A percentile compares a stretch with the other conserved stretches of the same genome.
phyloP scores from a whole-genome alignment of 2,113 vertebrate species.

The Excalfactoria chinensis region DNA sequence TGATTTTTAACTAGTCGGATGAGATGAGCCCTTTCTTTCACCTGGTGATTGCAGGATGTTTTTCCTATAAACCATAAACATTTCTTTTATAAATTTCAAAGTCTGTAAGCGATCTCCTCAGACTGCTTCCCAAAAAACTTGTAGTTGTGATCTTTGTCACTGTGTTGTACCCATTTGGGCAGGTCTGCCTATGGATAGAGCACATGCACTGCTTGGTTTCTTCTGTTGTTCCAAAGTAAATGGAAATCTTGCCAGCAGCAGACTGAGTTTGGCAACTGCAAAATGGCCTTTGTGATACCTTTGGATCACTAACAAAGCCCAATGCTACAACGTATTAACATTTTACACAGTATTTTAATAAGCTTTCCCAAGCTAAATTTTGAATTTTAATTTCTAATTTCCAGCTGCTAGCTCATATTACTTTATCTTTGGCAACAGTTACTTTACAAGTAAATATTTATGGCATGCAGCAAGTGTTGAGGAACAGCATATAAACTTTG shows the following conservation, averaged over 20 bases:
- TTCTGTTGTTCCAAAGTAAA: not conserved
- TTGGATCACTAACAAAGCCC: conserved; percentile 33
- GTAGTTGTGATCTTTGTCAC: not conserved
- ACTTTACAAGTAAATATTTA: conserved; percentile 24
- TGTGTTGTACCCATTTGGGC: not conserved
- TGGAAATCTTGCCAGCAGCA: not conserved
- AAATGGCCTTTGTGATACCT: not conserved
- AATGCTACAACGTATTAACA: not conserved
- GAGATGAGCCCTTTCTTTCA: not conserved
- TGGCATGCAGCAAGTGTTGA: conserved; percentile 22
- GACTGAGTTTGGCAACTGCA: not conserved
- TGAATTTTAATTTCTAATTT: conserved; percentile 16
- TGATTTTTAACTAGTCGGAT: conserved; percentile 1
- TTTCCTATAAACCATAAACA: not conserved
- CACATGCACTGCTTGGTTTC: not conserved
- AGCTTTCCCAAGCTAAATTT: not conserved
- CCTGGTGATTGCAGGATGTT: conserved; percentile 7
- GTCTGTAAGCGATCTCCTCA: conserved; percentile 7
- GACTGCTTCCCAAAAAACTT: not conserved
- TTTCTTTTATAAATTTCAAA: conserved; percentile 54
- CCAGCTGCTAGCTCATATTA: conserved; percentile 5
- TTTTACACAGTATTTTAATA: conserved; percentile 31
- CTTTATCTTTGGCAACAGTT: conserved; percentile 38
- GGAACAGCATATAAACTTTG: not conserved
- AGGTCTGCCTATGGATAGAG: not conserved